These are phyloP conservation scores for Tor tambroides DNA, from an alignment of 2,113 vertebrate species.

Conservation along the genomic window DNA sequence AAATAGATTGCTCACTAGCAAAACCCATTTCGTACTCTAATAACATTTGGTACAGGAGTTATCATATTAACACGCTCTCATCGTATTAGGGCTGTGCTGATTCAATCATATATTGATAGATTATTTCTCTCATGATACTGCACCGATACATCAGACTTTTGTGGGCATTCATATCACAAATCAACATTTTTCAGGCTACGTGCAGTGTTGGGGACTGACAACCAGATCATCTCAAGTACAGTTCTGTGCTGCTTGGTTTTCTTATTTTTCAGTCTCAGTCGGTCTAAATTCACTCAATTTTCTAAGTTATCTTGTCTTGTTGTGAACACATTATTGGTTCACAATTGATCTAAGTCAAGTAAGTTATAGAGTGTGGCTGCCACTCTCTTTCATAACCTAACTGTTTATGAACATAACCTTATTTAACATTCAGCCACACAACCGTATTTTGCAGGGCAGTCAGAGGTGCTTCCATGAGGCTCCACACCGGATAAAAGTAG, in stretches of 20 bases:
- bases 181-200: background rate
- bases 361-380: background rate
- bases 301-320: too few relatives aligned
- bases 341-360: background rate
- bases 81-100: background rate
- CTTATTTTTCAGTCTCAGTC: too few relatives aligned
- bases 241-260: background rate
- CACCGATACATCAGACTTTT: background rate
- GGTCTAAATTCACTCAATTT: too few relatives aligned
- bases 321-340: background rate
- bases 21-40: background rate
- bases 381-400: background rate
- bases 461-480: background rate
- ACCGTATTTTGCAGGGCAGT: background rate
- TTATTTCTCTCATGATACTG: background rate
- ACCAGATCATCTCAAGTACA: background rate
- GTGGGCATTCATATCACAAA: background rate
- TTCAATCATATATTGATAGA: too few relatives aligned
- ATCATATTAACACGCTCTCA: background rate
- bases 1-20: conserved; percentile 12
- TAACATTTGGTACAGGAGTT: background rate
- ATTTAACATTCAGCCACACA: background rate
- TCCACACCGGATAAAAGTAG: background rate
- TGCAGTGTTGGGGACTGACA: background rate
- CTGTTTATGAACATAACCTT: background rate